Evolutionary conservation across 2,888 invertebrate species (phyloP), one percentile per base, ranked within the genome.

Genomic region (Ornithoptera priamus): DNA sequence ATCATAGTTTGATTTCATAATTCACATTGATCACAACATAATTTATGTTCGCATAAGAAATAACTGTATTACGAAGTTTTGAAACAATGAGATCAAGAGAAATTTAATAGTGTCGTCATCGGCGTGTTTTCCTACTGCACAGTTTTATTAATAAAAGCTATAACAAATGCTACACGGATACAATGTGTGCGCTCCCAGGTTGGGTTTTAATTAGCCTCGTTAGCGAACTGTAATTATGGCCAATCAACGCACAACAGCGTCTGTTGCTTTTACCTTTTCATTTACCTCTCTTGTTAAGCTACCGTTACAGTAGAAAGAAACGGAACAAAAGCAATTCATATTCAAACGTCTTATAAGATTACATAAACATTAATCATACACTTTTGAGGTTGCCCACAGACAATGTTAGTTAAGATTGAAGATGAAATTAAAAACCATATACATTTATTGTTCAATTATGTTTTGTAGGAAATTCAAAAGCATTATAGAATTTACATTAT

Each of bases 221-320:
- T 59, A 69, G 56, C 39, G 60, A 53, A 22, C 24, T 6, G 39
- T 53, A 53, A 59, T 64, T 62, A 63, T 61, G 20, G 36, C 59
- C 30, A n/a, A 68, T 62, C 24, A 42, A 24, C 57, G 46, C 46
- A 17, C 22, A 50, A 30, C 30, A 39, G 64, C 53, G 61, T 50
- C 53, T 53, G 30, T 36, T 17, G 39, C 58, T 67, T 42, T 46
- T 57, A 62, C 57, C 61, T 67, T 67, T 67, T 67, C 39, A 62
- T 57, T 60, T 67, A 56, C 53, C 17, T 56, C 46, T n/a, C 59
- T 60, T 15, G 59, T 30, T 39, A 59, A 20, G 50, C 57, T 57
- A 57, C 65, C 50, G 65, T 58, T 65, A 59, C 18, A 36, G 22
- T 65, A 39, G 39, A 53, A 58, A 57, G 39, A 50, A 62, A 62